Evolutionary conservation across 92 coral and sea anemone species (phyloP).

Genomic region (Montipora capitata): DNA sequence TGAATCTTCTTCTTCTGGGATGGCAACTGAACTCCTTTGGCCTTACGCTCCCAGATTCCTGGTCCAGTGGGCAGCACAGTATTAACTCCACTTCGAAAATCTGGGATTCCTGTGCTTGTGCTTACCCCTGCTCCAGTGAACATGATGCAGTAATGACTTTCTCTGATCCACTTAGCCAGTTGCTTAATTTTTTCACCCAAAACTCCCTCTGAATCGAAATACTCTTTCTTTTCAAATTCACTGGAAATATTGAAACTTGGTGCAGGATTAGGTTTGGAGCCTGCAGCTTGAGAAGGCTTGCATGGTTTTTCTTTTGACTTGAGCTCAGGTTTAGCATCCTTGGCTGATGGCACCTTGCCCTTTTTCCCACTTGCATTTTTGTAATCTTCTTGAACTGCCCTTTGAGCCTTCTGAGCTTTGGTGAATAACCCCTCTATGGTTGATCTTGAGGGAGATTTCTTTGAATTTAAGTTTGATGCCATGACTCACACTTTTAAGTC

Average conservation of each 20-base stretch:
- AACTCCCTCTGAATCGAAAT: slow-evolving; percentile 73
- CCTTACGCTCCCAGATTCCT: slow-evolving; percentile 80
- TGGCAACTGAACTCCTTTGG: slow-evolving; percentile 55
- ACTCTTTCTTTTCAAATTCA: slow-evolving; percentile 83
- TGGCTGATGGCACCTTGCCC: slow-evolving; percentile 11
- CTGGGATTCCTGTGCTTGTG: slow-evolving; percentile 87
- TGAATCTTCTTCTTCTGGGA: slow-evolving; percentile 46
- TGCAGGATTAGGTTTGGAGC: slow-evolving; percentile 32
- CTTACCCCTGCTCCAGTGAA: slow-evolving; percentile 92
- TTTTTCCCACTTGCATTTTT: slow-evolving; percentile 9
- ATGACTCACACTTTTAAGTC: background rate
- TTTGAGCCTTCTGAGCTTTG: slow-evolving; percentile 26
- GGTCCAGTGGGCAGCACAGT: slow-evolving; percentile 88
- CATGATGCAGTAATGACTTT: slow-evolving; percentile 79
- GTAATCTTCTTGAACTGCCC: slow-evolving; percentile 38
- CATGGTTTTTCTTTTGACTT: slow-evolving; percentile 15
- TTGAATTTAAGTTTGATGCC: slow-evolving; percentile 23
- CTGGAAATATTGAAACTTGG: slow-evolving; percentile 14
- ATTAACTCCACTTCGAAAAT: slow-evolving; percentile 84
- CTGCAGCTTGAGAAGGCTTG: background rate
- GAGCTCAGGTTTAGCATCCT: slow-evolving; percentile 15
- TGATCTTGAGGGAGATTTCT: slow-evolving; percentile 15
- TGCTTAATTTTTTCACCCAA: slow-evolving; percentile 59
- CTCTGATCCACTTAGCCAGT: slow-evolving; percentile 73
- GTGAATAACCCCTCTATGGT: slow-evolving; percentile 4